Evolutionary conservation across 2,888 invertebrate species (phyloP).

Genomic region (Dendrolimus pini): DNA sequence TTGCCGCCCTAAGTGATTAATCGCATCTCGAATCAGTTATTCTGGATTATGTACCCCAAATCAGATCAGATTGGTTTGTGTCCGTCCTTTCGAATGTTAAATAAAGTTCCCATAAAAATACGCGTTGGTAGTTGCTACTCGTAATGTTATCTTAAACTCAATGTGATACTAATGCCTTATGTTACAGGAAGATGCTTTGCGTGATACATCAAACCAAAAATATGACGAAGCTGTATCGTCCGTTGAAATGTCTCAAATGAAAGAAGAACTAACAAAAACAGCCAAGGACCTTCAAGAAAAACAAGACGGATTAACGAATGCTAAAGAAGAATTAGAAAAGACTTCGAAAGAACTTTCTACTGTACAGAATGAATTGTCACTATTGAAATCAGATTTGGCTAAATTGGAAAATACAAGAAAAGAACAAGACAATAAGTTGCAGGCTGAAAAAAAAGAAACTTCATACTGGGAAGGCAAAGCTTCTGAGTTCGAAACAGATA

Average conservation of each 20-base stretch:
- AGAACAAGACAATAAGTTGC: conserved; percentile 79
- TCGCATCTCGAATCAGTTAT: no score
- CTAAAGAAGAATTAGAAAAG: conserved; percentile 51
- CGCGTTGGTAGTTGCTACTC: no score
- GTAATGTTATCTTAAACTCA: no score
- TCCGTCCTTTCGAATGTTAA: no score
- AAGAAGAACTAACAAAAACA: conserved; percentile 55
- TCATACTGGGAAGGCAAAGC: conserved; percentile 80
- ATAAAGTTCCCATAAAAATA: no score
- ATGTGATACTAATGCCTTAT: conserved; percentile 7
- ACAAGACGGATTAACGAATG: conserved; percentile 42
- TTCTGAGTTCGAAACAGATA: conserved; percentile 77
- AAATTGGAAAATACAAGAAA: conserved; percentile 74
- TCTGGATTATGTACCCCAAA: no score
- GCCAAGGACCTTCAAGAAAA: conserved; percentile 51
- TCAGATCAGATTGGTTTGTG: no score
- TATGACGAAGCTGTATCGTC: conserved; percentile 66
- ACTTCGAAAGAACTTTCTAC: conserved; percentile 64
- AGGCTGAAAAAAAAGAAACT: conserved; percentile 78
- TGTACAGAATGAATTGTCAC: conserved; percentile 54
- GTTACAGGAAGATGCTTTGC: conserved; percentile 57
- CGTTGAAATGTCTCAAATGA: conserved; percentile 67
- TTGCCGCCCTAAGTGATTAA: conserved; percentile 2
- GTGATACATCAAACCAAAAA: conserved; percentile 63
- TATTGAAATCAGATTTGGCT: conserved; percentile 57